A percentile compares a stretch with the other conserved stretches of the same genome.
phyloP scores from a whole-genome alignment of 2,113 vertebrate species.

The Delphinus delphis region DNA sequence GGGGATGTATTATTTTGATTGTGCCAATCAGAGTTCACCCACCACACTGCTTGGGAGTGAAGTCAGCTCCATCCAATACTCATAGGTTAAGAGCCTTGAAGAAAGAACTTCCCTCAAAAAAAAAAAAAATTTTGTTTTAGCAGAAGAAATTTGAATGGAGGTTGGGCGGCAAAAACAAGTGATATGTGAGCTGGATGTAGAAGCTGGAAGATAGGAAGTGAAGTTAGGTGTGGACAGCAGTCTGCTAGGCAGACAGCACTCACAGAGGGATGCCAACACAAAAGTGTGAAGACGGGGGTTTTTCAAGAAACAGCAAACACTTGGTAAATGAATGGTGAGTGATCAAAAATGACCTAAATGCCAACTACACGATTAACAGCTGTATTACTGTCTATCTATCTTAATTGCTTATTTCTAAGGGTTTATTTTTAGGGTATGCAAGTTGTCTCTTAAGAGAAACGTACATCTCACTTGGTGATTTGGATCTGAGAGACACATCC shows the following conservation, averaged over 20 bases:
- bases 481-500: too few species aligned
- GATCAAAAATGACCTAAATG: too few species aligned
- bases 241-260: too few species aligned
- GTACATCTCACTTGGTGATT: rapidly evolving
- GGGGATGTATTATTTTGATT: not conserved
- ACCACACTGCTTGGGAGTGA: not conserved
- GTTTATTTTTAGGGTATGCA: rapidly evolving
- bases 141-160: not conserved
- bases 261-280: not conserved
- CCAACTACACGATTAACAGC: too few species aligned
- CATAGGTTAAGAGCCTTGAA: not conserved
- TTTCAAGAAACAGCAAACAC: not conserved
- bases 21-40: not conserved
- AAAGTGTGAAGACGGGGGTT: not conserved
- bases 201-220: not conserved
- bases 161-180: not conserved
- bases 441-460: not conserved
- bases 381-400: not conserved
- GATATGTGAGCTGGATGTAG: not conserved
- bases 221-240: rapidly evolving
- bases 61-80: not conserved
- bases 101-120: not conserved
- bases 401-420: not conserved
- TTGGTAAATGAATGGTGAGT: not conserved
- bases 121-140: not conserved